Evolutionary conservation across 1,140 invertebrate species (phyloP), one percentile per base, ranked within the genome.

Genomic region (Drosophila kanapiae): DNA sequence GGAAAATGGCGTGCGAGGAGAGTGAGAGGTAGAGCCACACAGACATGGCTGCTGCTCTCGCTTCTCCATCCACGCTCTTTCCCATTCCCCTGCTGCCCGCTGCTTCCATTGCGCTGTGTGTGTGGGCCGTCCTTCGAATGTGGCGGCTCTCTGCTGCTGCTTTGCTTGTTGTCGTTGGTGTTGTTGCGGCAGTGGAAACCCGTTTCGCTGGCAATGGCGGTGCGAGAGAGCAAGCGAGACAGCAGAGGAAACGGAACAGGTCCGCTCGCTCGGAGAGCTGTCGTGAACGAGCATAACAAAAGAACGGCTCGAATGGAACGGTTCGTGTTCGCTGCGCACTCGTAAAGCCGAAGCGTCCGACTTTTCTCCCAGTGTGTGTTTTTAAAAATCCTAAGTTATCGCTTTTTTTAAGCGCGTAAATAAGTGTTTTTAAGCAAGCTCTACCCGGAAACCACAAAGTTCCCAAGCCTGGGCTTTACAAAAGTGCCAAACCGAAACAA

Each of bases 291-390:
- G 54, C 82, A 93, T 80, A 93, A 93, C 92, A 93, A 93, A 91
- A 92, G 82, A 91, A 92, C 80, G 83, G 76, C 90, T 91, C 80
- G 92, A 88, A 93, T 92, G 72, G 84, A 82, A 92, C 84, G 82
- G 86, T 90, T 88, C 84, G 80, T 76, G 68, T 61, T 86, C 80
- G 84, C 86, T 77, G 69, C 78, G 74, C 69, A 72, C 69, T 59
- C 67, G 69, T 59, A 27, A 51, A n/a, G 18, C 45, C 68, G 69
- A 72, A 71, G 37, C 54, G 54, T 49, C 14, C 48, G 43, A 33
- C 45, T 38, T 57, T 76, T 78, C 54, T 70, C 35, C 40, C 54
- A 62, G 61, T 56, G 64, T 64, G 68, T 65, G 72, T 61, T 75
- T 82, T 54, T 16, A 38, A 65, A 64, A 62, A 61, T 62, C 5